These are phyloP conservation scores for Sardinella longiceps DNA, from an alignment of 2,797 vertebrate genomes.

Conservation along the genomic window DNA sequence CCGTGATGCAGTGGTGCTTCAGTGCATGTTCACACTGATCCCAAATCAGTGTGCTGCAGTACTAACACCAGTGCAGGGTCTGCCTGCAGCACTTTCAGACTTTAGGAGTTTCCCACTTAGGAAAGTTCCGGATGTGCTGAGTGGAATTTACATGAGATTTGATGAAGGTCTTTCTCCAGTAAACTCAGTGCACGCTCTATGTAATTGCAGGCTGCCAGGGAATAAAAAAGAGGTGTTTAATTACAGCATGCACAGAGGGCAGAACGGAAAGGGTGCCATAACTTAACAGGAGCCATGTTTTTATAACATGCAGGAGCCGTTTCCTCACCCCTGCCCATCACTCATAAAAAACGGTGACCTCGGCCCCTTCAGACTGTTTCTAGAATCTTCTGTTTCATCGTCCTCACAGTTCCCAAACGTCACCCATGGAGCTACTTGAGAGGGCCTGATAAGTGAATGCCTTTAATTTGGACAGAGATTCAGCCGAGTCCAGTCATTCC, in stretches of 20 bases:
- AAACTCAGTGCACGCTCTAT: not conserved
- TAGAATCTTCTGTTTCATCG: constrained; percentile 3
- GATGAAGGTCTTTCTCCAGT: not conserved
- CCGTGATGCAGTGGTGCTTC: not conserved
- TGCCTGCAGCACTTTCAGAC: not conserved
- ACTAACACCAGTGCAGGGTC: not conserved
- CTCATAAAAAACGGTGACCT: constrained; percentile 22
- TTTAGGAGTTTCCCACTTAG: not conserved
- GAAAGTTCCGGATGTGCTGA: not conserved
- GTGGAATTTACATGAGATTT: not conserved
- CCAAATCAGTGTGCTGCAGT: not conserved
- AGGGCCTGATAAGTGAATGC: not conserved
- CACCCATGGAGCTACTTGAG: not conserved
- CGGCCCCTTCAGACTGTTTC: not conserved
- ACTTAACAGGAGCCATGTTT: constrained; percentile 3
- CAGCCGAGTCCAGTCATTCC: not conserved
- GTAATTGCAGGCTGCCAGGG: not conserved
- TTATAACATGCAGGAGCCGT: constrained; percentile 17
- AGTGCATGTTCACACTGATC: not conserved
- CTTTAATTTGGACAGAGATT: not conserved
- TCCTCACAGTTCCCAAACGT: not conserved
- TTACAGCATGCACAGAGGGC: not conserved
- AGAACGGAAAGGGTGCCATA: constrained; percentile 1
- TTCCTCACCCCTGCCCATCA: constrained; percentile 12
- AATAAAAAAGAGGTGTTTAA: not conserved